A percentile compares a stretch with the other conserved stretches of the same genome.
Conservation (phyloP, 2,888 invertebrate genomes). For the Scelioninae gen. 1 region DNA sequence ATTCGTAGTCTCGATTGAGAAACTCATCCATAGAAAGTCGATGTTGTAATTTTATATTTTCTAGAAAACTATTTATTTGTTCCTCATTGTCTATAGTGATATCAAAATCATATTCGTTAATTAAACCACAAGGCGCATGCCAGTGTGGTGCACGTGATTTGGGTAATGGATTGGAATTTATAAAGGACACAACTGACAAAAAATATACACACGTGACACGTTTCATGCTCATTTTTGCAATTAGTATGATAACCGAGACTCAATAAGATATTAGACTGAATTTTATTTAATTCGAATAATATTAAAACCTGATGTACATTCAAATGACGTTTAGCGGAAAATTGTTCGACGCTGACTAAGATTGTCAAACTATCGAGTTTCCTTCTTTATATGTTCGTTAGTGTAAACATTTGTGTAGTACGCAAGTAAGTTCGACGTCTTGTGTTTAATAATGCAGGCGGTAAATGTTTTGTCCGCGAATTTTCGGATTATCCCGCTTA, state of each 20-base stretch:
- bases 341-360: constrained; percentile 78
- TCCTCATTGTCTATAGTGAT: constrained; percentile 68
- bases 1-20: constrained; percentile 81
- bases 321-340: constrained; percentile 56
- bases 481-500: constrained; percentile 65
- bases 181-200: constrained; percentile 10
- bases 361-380: constrained; percentile 82
- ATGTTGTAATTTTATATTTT: constrained; percentile 79
- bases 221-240: constrained; percentile 18
- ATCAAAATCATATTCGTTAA: constrained; percentile 67
- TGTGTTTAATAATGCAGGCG: constrained; percentile 74
- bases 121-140: constrained; percentile 81
- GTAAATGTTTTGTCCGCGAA: constrained; percentile 77
- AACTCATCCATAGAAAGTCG: constrained; percentile 79
- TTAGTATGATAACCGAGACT: background rate
- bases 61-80: constrained; percentile 71
- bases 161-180: constrained; percentile 66
- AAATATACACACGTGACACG: constrained; percentile 43
- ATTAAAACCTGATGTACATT: constrained; percentile 17
- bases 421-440: constrained; percentile 77
- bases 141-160: constrained; percentile 76
- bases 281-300: constrained; percentile 55
- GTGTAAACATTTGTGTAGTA: constrained; percentile 82
- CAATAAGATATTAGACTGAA: no score
- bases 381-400: constrained; percentile 83